These are phyloP conservation scores for Morus bassanus DNA, from an alignment of 2,797 vertebrate species.

Conservation along the genomic window DNA sequence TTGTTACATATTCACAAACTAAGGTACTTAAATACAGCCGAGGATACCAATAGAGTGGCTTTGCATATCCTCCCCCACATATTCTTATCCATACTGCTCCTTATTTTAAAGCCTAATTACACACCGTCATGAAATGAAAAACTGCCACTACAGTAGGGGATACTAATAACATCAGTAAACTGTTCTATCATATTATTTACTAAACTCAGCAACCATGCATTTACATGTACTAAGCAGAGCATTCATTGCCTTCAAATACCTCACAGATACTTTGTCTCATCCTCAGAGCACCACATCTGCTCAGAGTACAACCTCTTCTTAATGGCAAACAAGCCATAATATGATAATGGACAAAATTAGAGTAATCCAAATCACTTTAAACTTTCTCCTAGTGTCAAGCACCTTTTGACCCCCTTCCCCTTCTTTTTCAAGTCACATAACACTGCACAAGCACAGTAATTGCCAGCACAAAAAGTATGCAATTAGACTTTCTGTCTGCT, in stretches of 20 bases:
- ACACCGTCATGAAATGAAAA: neutral
- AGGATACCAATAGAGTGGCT: neutral
- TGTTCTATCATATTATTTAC: neutral
- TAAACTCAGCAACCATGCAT: neutral
- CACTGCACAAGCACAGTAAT: neutral
- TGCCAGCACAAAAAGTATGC: neutral
- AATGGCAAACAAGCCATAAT: neutral
- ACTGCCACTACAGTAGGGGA: neutral
- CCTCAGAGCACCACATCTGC: neutral
- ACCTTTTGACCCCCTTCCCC: neutral
- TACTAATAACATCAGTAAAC: neutral
- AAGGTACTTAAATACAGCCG: neutral
- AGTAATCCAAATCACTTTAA: neutral
- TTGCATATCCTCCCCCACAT: neutral
- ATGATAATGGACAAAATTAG: constrained; percentile 4
- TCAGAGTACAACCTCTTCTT: neutral
- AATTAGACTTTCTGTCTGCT: neutral
- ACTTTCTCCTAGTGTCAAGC: neutral
- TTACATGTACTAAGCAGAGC: neutral
- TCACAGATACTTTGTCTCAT: neutral
- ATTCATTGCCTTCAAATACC: neutral
- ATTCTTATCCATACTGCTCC: neutral
- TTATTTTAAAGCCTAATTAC: constrained; percentile 20
- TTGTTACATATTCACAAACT: neutral
- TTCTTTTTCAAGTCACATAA: constrained; percentile 6